These are phyloP conservation scores for Malurus alboscapulatus DNA, from an alignment of 2,113 vertebrate species.

Conservation along the genomic window DNA sequence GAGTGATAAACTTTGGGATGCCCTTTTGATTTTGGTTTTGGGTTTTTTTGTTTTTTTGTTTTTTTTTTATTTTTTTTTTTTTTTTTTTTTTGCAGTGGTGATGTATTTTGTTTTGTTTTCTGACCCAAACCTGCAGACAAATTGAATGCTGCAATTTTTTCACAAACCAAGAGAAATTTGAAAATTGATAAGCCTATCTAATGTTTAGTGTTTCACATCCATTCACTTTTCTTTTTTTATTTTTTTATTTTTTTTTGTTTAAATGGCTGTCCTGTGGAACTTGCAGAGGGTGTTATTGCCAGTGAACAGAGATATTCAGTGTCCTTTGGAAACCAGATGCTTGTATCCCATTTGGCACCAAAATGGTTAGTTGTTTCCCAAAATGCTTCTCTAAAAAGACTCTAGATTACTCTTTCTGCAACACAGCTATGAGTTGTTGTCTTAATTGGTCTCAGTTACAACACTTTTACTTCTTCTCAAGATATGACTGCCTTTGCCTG, in stretches of 20 bases:
- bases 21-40: neutral
- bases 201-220: too few relatives aligned
- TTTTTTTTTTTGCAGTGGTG: neutral
- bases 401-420: neutral
- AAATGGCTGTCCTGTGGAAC: neutral
- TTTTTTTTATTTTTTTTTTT: neutral
- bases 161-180: too few relatives aligned
- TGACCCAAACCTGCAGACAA: neutral
- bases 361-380: neutral
- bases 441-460: neutral
- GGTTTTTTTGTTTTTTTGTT: too few relatives aligned
- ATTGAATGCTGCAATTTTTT: too few relatives aligned
- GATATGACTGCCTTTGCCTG: neutral
- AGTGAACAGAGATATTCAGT: neutral
- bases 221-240: neutral
- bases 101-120: constrained; percentile 9
- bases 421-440: neutral
- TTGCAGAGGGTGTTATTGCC: neutral
- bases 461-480: neutral
- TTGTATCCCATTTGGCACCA: neutral
- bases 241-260: neutral
- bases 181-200: too few relatives aligned
- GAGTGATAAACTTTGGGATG: neutral
- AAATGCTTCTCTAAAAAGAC: neutral
- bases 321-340: neutral